Evolutionary conservation across 2,113 vertebrate genomes (phyloP).

Genomic region (Nansenia antarctica): DNA sequence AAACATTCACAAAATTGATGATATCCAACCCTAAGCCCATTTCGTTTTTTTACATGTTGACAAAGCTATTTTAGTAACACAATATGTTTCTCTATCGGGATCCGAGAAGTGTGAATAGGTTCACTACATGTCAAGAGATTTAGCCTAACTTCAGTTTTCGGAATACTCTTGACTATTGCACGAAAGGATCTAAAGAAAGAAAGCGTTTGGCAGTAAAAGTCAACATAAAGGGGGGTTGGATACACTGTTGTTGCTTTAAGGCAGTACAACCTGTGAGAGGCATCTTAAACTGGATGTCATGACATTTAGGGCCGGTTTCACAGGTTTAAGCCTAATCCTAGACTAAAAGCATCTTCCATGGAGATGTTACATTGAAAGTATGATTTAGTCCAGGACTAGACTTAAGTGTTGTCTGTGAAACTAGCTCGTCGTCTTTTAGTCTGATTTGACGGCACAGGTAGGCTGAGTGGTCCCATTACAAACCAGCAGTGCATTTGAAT

Average conservation of each 20-base stretch:
- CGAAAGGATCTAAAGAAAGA: slow-evolving; percentile 14
- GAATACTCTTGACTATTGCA: slow-evolving; percentile 41
- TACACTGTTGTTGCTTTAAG: slow-evolving; percentile 30
- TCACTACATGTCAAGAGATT: neutral
- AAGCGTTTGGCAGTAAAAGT: slow-evolving; percentile 35
- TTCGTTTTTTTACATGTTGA: neutral
- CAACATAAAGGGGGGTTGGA: slow-evolving; percentile 4
- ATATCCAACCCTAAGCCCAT: neutral
- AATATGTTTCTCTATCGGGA: neutral
- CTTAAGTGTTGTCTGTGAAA: too few relatives aligned
- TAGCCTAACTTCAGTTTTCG: slow-evolving; percentile 18
- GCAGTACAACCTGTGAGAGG: slow-evolving; percentile 35
- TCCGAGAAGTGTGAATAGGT: neutral
- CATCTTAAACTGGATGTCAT: slow-evolving; percentile 8
- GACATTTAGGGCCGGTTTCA: too few relatives aligned
- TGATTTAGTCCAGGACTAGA: too few relatives aligned
- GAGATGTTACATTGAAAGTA: too few relatives aligned
- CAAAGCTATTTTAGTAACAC: neutral
- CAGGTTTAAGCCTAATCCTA: too few relatives aligned
- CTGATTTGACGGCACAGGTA: neutral
- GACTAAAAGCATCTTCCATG: too few relatives aligned
- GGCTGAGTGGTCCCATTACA: slow-evolving; percentile 8
- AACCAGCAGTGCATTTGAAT: slow-evolving; percentile 10
- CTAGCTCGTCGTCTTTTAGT: neutral
- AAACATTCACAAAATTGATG: neutral